Evolutionary conservation across 1,140 invertebrate species (phyloP).

Genomic region (Lycorma delicatula): DNA sequence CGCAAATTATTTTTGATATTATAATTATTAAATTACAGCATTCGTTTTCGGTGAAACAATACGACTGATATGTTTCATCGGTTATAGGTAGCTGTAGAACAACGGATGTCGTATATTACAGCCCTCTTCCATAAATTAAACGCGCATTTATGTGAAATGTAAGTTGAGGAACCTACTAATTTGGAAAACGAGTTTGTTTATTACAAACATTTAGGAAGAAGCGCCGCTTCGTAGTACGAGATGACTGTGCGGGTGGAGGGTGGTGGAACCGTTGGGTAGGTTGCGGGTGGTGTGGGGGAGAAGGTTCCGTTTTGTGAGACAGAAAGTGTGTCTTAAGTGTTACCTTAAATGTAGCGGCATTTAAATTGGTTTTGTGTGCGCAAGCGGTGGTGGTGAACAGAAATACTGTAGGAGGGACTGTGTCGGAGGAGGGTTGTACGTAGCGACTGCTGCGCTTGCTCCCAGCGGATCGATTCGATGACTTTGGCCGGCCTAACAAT

Average conservation of each 20-base stretch:
- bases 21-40: no score
- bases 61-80: no score
- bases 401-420: neutral
- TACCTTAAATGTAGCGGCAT: conserved; percentile 7
- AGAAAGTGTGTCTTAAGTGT: conserved; percentile 7
- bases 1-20: no score
- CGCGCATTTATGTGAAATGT: no score
- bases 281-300: neutral
- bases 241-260: neutral
- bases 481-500: conserved; percentile 3
- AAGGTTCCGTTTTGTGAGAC: neutral
- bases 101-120: no score
- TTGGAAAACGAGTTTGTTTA: conserved; percentile 1
- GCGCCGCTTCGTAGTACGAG: neutral
- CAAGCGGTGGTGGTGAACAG: no score
- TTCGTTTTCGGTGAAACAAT: no score
- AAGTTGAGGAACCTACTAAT: neutral
- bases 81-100: no score
- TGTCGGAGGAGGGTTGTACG: neutral
- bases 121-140: no score
- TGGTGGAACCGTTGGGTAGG: neutral
- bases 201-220: conserved; percentile 4
- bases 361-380: conserved; percentile 6
- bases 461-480: neutral
- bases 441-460: neutral